These are phyloP conservation scores for Rynchops niger DNA, from an alignment of 2,113 vertebrate species.

Conservation along the genomic window DNA sequence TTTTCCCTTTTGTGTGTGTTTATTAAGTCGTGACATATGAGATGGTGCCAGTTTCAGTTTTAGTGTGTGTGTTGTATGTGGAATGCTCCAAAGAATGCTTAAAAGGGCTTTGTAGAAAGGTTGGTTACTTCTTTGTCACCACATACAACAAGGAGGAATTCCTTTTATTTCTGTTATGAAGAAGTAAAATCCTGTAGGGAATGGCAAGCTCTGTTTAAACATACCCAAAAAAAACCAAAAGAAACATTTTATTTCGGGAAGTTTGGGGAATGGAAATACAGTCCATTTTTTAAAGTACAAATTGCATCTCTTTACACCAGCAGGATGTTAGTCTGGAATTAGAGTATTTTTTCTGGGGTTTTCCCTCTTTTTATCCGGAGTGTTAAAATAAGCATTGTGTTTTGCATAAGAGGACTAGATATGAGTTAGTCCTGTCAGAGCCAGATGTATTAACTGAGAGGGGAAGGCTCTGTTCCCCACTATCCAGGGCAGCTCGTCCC, in stretches of 20 bases:
- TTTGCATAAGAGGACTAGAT: background rate
- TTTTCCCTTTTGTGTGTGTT: background rate
- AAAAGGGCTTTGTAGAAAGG: background rate
- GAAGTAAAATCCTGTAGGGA: background rate
- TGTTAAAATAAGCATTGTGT: background rate
- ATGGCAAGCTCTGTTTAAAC: background rate
- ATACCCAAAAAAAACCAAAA: background rate
- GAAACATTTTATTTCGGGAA: background rate
- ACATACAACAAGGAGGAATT: background rate
- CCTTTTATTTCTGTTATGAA: background rate
- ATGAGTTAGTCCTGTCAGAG: background rate
- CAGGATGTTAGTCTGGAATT: background rate
- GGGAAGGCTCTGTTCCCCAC: background rate
- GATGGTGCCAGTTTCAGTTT: slow-evolving; percentile 2
- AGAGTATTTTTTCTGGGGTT: rapidly evolving
- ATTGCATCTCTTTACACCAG: background rate
- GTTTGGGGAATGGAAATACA: background rate
- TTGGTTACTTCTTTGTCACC: background rate
- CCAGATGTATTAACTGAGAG: background rate
- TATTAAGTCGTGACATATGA: background rate
- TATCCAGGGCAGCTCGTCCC: background rate
- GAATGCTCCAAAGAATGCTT: background rate
- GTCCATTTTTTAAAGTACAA: background rate
- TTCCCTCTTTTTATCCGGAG: background rate
- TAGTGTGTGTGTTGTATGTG: background rate